phyloP scores from a whole-genome alignment of 2,797 vertebrate genomes.

The Coilia nasus region DNA sequence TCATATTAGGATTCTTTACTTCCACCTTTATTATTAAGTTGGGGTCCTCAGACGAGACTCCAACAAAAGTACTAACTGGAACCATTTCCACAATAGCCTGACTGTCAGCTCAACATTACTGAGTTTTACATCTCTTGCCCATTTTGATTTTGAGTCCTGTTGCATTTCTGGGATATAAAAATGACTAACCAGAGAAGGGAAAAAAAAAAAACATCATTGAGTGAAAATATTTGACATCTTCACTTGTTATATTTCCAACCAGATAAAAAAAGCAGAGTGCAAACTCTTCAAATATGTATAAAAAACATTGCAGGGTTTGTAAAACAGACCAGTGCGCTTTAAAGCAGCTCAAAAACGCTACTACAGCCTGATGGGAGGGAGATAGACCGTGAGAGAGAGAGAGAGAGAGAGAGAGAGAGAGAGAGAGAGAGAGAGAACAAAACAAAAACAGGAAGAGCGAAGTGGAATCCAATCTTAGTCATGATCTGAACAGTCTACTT shows the following conservation, averaged over 20 bases:
- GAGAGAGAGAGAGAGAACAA: constrained; percentile 44
- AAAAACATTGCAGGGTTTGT: constrained; percentile 40
- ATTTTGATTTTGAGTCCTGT: not conserved
- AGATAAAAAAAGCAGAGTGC: constrained; percentile 65
- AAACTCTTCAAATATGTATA: constrained; percentile 61
- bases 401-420: constrained; percentile 45
- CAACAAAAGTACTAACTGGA: constrained; percentile 65
- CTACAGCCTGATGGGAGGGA: constrained; percentile 42
- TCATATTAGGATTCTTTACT: constrained; percentile 42
- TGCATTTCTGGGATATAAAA: constrained; percentile 70
- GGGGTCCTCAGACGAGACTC: constrained; percentile 70
- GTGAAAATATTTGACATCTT: constrained; percentile 48
- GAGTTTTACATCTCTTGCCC: constrained; percentile 69
- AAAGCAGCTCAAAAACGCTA: constrained; percentile 49
- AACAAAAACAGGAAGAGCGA: constrained; percentile 51
- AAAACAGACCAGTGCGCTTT: constrained; percentile 53
- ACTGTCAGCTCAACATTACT: constrained; percentile 75
- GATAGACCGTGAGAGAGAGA: too few species aligned
- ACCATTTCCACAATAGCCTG: constrained; percentile 71
- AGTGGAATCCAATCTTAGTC: constrained; percentile 71
- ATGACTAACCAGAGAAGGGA: constrained; percentile 58
- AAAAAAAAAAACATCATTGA: constrained; percentile 48
- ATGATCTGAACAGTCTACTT: constrained; percentile 83
- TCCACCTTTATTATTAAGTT: constrained; percentile 76
- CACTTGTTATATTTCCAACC: constrained; percentile 48